Base-by-base conservation (phyloP, 2,113 vertebrate species). In the Excalfactoria chinensis region DNA sequence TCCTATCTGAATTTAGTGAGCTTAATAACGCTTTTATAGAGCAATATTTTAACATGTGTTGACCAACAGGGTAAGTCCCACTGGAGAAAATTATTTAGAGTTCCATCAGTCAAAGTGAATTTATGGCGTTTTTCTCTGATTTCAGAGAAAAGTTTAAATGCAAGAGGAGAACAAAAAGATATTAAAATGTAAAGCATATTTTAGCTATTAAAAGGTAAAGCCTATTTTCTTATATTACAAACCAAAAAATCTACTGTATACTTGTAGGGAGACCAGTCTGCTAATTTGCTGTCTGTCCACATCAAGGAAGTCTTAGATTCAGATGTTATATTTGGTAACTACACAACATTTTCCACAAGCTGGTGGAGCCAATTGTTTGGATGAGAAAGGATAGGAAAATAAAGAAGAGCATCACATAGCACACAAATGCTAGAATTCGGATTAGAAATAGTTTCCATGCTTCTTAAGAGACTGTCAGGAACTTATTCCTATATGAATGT, bases 31-130 rank as follows among this genome's bases (percentile, higher is more conserved):
- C 43, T 91, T 94, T 95, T 88, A 88, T 35, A 93, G 70, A 80
- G 62, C 71, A 77, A 81, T 72, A 75, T 76, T 89, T 93, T 87
- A 94, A 95, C 70, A 91, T 83, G 67, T 96, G 89, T 71, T 94
- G 67, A 88, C 90, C 58, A 84, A n/a, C 34, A 89, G 68, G 62
- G 11, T 53, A 68, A 84, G 49, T 84, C 93, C 70, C 77, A 92
- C 63, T 66, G 37, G 70, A 84, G 80, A 90, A 92, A 93, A 95
- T 90, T 5, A 68, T 71, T 95, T 63, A 84, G 81, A 67, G 48
- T 56, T 84, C 56, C 70, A 90, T 86, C 87, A 92, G 92, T 82
- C 80, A 86, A 90, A 72, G 13, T 21, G 23, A 86, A 90, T 93
- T 79, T 88, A 77, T 55, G 86, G 51, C 46, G 11, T 80, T 79